Percentiles rank a stretch among this genome's conserved stretches.
phyloP scores from a whole-genome alignment of 1,140 invertebrate genomes.

The Formica exsecta region DNA sequence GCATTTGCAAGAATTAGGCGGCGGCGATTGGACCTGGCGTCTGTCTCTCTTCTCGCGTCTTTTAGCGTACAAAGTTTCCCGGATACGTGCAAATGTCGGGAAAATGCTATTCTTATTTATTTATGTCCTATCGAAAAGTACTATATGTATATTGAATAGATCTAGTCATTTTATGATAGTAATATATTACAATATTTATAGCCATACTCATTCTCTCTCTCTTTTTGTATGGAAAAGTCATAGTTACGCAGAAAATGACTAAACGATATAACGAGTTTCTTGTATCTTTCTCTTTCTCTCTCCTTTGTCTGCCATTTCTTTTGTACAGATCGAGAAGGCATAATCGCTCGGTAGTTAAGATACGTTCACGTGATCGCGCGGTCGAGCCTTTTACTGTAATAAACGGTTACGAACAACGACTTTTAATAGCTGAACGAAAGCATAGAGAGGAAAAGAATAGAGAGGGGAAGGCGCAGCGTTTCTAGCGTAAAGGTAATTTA shows the following conservation, averaged over 20 bases:
- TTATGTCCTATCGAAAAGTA: not conserved
- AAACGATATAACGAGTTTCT: not conserved
- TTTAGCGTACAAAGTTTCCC: not conserved
- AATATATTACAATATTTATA: not conserved
- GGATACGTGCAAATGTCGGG: not conserved
- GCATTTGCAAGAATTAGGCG: slow-evolving; percentile 39
- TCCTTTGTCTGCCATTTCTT: not conserved
- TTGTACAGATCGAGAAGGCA: slow-evolving; percentile 49
- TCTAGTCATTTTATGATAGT: not conserved
- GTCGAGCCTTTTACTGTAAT: slow-evolving; percentile 67
- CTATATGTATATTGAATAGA: not conserved
- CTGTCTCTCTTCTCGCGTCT: not conserved
- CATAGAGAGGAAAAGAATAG: slow-evolving; percentile 52
- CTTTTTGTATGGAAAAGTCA: not conserved
- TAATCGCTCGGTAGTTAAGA: slow-evolving; percentile 76
- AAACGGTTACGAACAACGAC: slow-evolving; percentile 75
- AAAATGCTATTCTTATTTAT: not conserved
- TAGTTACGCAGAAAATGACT: not conserved
- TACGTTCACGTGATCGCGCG: slow-evolving; percentile 63
- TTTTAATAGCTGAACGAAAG: slow-evolving; percentile 75
- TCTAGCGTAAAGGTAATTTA: slow-evolving; percentile 77
- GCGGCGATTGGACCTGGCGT: not conserved
- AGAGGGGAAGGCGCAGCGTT: slow-evolving; percentile 54
- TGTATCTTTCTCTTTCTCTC: too few relatives aligned
- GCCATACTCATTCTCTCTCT: too few relatives aligned